Evolutionary conservation across 2,797 vertebrate species (phyloP), one percentile per base, ranked within the genome.

Genomic region (Betta splendens): DNA sequence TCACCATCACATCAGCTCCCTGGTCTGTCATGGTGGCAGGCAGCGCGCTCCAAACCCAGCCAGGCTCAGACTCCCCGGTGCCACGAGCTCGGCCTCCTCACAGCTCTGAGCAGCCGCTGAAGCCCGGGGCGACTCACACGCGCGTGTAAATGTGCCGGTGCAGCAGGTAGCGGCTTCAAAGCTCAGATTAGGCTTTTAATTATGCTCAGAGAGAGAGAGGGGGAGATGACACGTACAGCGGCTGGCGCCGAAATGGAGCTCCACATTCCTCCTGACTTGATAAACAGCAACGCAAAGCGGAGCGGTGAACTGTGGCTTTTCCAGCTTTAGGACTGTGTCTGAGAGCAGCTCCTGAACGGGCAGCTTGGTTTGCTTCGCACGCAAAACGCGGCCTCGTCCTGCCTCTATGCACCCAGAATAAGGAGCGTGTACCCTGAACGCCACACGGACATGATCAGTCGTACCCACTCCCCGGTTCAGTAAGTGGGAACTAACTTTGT

Each of bases 1-100:
- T 92, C 68, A 92, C 20, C 12, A 87, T 45, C 10, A 89, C 12
- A 26, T 85, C 51, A 43, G 55, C 9, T 17, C 49, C 83, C 15
- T 49, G 70, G 3, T 71, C 81, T 37, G 13, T 66, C 85, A 90
- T 91, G 52, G 15, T 49, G 39, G 54, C 49, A 37, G 16, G 47
- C 42, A 2, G 7, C 7, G 29, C 1, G 13, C 39, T 57, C n/a
- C 51, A 69, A 64, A 12, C 13, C 17, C 46, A 46, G 36, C 38
- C 26, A 13, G 42, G 29, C 11, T 40, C 38, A 49, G 44, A 25
- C 18, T 48, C 38, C 20, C 61, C 55, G 26, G 20, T 16, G 28
- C 16, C 33, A 21, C 44, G 38, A n/a, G n/a, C n/a, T n/a, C 17
- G 44, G 42, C 42, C 12, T 16, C 11, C 20, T 7, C 11, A n/a